These are phyloP conservation scores for Illadopsis cleaveri DNA, from an alignment of 2,113 vertebrate genomes.

Conservation along the genomic window DNA sequence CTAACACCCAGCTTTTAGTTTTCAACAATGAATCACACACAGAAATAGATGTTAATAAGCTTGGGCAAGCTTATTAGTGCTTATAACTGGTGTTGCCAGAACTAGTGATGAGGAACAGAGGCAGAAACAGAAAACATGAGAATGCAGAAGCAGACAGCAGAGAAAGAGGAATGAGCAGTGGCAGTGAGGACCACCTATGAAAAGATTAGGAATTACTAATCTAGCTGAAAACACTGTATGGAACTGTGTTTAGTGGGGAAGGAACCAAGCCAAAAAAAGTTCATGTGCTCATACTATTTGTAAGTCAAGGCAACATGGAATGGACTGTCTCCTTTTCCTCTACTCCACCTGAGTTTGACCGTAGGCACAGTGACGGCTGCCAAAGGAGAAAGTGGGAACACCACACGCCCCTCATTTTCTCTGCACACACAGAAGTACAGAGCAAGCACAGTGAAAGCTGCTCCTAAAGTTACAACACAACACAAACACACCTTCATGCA, in stretches of 20 bases:
- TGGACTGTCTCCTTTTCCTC: not conserved
- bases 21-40: not conserved
- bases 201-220: not conserved
- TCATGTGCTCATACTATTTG: not conserved
- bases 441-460: not conserved
- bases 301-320: rapidly evolving
- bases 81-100: not conserved
- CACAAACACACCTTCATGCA: not conserved
- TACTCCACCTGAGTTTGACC: not conserved
- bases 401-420: rapidly evolving
- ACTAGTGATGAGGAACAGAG: not conserved
- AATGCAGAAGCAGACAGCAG: not conserved
- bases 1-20: not conserved
- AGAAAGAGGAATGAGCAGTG: not conserved
- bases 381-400: not conserved
- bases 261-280: not conserved
- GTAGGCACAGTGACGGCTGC: rapidly evolving
- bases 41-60: not conserved
- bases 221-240: not conserved
- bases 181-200: not conserved
- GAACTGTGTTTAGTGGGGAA: not conserved
- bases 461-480: not conserved
- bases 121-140: not conserved
- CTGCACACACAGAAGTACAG: rapidly evolving
- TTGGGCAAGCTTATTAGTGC: not conserved